These are phyloP conservation scores for Ariolimax columbianus DNA, from an alignment of 2,888 invertebrate species.

Conservation along the genomic window DNA sequence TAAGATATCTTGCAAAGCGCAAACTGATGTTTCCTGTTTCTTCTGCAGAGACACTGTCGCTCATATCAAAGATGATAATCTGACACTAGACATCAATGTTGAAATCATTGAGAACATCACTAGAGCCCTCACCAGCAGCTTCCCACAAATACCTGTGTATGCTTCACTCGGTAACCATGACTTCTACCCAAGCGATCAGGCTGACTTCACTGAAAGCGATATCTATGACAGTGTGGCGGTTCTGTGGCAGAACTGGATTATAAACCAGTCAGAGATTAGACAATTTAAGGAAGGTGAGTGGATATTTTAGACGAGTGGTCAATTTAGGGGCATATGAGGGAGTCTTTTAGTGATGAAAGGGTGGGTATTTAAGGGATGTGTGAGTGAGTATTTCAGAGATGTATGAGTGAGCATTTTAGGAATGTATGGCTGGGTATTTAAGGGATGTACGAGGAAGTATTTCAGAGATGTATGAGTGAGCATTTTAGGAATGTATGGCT, in stretches of 20 bases:
- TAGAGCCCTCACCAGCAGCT: conserved; percentile 82
- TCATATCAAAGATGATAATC: conserved; percentile 84
- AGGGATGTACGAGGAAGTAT: too few species aligned
- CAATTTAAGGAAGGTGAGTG: conserved; percentile 54
- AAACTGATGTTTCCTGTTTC: too few species aligned
- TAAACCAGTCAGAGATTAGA: conserved; percentile 41
- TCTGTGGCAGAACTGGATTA: conserved; percentile 85
- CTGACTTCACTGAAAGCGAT: conserved; percentile 79
- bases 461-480: too few species aligned
- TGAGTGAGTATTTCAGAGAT: too few species aligned
- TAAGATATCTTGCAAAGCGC: too few species aligned
- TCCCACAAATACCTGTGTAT: conserved; percentile 78
- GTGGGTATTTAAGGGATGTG: too few species aligned
- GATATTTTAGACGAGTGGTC: too few species aligned
- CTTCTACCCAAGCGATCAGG: conserved; percentile 81
- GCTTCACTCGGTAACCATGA: conserved; percentile 94
- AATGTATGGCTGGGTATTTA: too few species aligned
- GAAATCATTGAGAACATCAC: conserved; percentile 86
- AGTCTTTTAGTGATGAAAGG: too few species aligned
- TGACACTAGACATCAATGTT: conserved; percentile 85
- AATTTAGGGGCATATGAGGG: too few species aligned
- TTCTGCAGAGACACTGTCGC: conserved; percentile 88
- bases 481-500: too few species aligned
- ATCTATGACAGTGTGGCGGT: conserved; percentile 84
- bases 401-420: too few species aligned